phyloP scores from a whole-genome alignment of 2,888 invertebrate species.

The Tigriopus californicus region DNA sequence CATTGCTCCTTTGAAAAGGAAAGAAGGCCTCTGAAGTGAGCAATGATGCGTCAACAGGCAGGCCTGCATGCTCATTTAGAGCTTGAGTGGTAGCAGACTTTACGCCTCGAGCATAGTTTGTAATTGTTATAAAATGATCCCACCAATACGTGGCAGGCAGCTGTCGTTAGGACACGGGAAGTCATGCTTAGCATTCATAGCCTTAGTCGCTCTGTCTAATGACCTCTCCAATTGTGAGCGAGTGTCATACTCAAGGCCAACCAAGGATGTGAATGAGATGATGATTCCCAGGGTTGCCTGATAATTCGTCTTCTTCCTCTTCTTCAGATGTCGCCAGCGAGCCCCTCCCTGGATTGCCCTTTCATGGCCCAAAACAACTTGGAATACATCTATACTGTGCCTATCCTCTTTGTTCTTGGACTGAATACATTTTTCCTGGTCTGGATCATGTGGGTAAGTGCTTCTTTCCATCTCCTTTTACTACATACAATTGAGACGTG shows the following conservation, averaged over 20 bases:
- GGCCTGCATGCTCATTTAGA: too few relatives aligned
- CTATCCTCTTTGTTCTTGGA: constrained; percentile 57
- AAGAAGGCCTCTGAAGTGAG: too few relatives aligned
- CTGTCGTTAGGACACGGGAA: constrained; percentile 2
- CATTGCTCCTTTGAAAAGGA: background rate
- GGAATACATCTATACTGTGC: constrained; percentile 73
- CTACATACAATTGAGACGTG: background rate
- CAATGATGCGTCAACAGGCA: too few relatives aligned
- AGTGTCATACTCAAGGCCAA: too few relatives aligned
- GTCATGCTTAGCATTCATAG: too few relatives aligned
- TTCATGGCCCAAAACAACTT: constrained; percentile 52
- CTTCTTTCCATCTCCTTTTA: background rate
- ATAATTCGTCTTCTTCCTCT: too few relatives aligned
- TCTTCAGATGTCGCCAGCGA: too few relatives aligned
- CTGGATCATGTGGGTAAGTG: constrained; percentile 69
- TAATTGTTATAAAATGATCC: constrained; percentile 2
- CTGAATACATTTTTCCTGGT: constrained; percentile 63
- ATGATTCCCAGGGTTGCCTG: too few relatives aligned
- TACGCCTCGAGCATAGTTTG: background rate
- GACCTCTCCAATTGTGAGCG: too few relatives aligned
- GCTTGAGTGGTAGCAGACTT: too few relatives aligned
- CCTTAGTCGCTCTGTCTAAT: too few relatives aligned
- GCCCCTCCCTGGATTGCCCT: constrained; percentile 33
- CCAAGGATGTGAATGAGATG: too few relatives aligned
- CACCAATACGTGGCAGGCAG: background rate